Conservation (phyloP, 2,888 invertebrate genomes). For the Nymphalis urticae region DNA sequence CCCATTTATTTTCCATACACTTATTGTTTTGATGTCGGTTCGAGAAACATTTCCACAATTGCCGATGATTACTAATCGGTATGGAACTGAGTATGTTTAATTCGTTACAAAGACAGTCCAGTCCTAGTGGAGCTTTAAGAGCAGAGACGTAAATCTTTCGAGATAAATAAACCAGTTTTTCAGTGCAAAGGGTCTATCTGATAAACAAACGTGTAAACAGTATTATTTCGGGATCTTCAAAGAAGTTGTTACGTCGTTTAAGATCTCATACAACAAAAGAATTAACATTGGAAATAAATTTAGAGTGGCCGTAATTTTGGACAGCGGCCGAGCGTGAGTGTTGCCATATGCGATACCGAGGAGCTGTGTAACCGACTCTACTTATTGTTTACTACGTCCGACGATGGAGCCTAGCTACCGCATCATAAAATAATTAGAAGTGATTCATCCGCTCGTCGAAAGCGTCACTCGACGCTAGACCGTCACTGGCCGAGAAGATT, state of each 20-base stretch:
- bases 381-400: constrained; percentile 35
- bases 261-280: constrained; percentile 65
- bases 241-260: constrained; percentile 59
- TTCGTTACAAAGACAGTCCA: constrained; percentile 12
- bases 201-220: constrained; percentile 60
- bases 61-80: constrained; percentile 19
- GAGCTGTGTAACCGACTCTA: constrained; percentile 14
- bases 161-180: constrained; percentile 41
- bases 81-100: not conserved
- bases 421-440: constrained; percentile 74
- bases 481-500: constrained; percentile 62
- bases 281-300: constrained; percentile 66
- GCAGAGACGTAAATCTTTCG: constrained; percentile 35
- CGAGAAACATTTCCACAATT: constrained; percentile 28
- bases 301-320: constrained; percentile 62
- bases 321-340: constrained; percentile 55
- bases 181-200: constrained; percentile 41
- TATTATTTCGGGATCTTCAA: constrained; percentile 70
- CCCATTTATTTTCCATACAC: constrained; percentile 61
- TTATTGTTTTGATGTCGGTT: constrained; percentile 37
- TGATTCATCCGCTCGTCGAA: constrained; percentile 71
- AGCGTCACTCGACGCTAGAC: constrained; percentile 62
- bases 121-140: constrained; percentile 24
- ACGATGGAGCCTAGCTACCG: constrained; percentile 39
- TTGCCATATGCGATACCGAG: constrained; percentile 48